Conservation (phyloP, 2,888 invertebrate species). For the Beris chalybata region DNA sequence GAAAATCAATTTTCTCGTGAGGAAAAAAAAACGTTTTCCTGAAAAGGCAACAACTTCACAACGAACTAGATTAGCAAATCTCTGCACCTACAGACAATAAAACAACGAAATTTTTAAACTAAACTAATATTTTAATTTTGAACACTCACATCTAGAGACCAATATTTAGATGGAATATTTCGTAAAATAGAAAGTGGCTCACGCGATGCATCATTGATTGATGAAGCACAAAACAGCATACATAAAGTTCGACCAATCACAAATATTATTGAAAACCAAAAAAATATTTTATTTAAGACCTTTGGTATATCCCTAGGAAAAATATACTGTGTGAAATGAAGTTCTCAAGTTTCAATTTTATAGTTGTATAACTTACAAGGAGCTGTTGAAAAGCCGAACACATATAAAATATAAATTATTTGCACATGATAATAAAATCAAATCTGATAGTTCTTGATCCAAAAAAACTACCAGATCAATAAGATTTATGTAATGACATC, state of each 20-base stretch:
- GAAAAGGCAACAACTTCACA: conserved; percentile 61
- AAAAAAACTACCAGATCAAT: conserved; percentile 63
- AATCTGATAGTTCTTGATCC: conserved; percentile 64
- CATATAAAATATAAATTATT: conserved; percentile 76
- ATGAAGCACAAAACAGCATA: conserved; percentile 60
- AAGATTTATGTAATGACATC: conserved; percentile 67
- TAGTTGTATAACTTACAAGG: conserved; percentile 44
- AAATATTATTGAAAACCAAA: conserved; percentile 60
- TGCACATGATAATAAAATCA: conserved; percentile 68
- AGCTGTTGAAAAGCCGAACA: conserved; percentile 66
- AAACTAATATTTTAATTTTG: not conserved
- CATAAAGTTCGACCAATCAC: conserved; percentile 57
- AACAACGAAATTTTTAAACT: not conserved
- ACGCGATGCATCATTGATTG: conserved; percentile 59
- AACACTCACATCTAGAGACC: conserved; percentile 47
- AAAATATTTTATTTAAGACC: conserved; percentile 57
- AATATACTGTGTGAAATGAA: conserved; percentile 9
- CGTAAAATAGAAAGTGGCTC: conserved; percentile 58
- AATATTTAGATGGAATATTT: conserved; percentile 49
- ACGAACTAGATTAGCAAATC: conserved; percentile 59
- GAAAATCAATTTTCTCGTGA: conserved; percentile 62
- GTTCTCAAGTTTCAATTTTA: not conserved
- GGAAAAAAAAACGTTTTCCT: conserved; percentile 63
- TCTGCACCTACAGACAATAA: conserved; percentile 42
- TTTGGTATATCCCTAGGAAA: conserved; percentile 46